A percentile compares a stretch with the other conserved stretches of the same genome.
Conservation (phyloP, 2,113 vertebrate genomes). For the Eonycteris spelaea region DNA sequence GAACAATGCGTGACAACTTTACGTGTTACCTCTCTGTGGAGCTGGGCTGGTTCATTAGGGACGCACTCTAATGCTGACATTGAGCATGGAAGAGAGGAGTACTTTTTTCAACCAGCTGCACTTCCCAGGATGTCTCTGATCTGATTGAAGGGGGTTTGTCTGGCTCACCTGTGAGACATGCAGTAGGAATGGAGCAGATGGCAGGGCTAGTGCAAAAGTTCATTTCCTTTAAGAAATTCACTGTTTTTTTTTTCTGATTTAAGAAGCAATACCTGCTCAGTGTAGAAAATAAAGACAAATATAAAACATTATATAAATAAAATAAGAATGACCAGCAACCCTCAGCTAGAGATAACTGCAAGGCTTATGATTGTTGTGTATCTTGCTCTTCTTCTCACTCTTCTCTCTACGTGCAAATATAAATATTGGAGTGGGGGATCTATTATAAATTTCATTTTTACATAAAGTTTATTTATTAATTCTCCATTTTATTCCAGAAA, state of each 20-base stretch:
- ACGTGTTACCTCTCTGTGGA: accelerated
- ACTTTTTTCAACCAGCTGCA: neutral
- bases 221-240: neutral
- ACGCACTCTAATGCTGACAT: neutral
- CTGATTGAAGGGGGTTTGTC: neutral
- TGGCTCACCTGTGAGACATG: neutral
- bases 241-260: neutral
- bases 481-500: neutral
- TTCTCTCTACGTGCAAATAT: neutral
- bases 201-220: neutral
- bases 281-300: neutral
- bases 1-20: accelerated
- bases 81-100: neutral
- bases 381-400: neutral
- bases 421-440: neutral
- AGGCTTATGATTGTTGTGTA: neutral
- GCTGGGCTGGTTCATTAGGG: no score
- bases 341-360: neutral
- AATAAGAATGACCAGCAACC: neutral
- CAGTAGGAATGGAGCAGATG: neutral
- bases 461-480: neutral
- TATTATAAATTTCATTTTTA: neutral
- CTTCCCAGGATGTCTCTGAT: neutral
- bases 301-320: neutral
- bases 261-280: neutral